Percentiles rank a stretch among this genome's conserved stretches.
These are phyloP conservation scores for Onychorhynchus coronatus DNA, from an alignment of 2,113 vertebrate genomes.

Conservation along the genomic window DNA sequence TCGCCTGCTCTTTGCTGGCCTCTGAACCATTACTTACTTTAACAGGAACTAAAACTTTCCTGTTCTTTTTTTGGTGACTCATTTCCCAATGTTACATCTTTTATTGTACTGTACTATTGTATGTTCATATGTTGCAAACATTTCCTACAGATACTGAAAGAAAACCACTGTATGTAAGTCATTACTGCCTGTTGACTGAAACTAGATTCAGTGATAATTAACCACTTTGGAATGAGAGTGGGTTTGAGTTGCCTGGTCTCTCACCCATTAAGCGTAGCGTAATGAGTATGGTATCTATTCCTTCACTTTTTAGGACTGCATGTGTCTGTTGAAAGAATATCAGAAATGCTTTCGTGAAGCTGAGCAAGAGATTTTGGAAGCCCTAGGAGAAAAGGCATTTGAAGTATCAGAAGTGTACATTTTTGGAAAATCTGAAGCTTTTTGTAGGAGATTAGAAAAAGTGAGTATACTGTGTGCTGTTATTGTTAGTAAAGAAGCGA, in stretches of 20 bases:
- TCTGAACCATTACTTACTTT: not conserved
- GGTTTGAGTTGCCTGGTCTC: not conserved
- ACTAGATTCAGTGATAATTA: not conserved
- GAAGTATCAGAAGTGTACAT: constrained; percentile 83
- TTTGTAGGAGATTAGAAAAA: constrained; percentile 83
- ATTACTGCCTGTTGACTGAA: not conserved
- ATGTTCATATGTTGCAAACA: not conserved
- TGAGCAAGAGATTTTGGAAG: constrained; percentile 69
- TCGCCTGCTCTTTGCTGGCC: not conserved
- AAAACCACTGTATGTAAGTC: not conserved
- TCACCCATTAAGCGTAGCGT: not conserved
- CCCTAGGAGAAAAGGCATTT: constrained; percentile 69
- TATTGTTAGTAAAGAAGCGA: accelerated
- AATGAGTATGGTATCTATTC: not conserved
- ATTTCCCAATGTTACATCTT: not conserved
- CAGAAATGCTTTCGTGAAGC: constrained; percentile 77
- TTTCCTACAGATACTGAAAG: not conserved
- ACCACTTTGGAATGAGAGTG: not conserved
- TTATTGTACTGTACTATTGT: not conserved
- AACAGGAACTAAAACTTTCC: not conserved
- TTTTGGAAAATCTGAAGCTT: constrained; percentile 82
- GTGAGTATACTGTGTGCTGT: constrained; percentile 56
- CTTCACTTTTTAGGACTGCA: constrained; percentile 73
- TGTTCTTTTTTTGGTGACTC: not conserved
- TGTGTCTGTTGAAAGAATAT: constrained; percentile 79